Evolutionary conservation across 2,888 invertebrate genomes (phyloP).

Genomic region (Aspidiotus destructor): DNA sequence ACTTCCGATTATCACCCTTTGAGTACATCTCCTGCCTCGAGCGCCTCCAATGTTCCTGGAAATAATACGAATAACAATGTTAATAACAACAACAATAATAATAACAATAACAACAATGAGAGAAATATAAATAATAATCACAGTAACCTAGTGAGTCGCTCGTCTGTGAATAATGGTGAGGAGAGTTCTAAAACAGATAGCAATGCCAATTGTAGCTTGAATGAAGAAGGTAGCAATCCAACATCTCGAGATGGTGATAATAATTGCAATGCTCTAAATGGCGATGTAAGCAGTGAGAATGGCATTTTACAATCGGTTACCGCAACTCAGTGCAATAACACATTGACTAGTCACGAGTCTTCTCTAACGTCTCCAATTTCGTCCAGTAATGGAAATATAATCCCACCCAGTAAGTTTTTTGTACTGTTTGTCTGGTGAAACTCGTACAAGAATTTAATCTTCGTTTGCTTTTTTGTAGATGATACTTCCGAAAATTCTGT

Average conservation of each 20-base stretch:
- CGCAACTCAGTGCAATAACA: conserved; percentile 24
- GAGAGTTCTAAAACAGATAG: neutral
- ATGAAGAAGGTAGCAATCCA: neutral
- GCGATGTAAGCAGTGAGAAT: conserved; percentile 11
- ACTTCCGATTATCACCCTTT: conserved; percentile 44
- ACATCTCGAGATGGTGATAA: conserved; percentile 15
- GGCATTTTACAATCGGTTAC: conserved; percentile 20
- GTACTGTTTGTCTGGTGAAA: neutral
- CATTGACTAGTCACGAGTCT: conserved; percentile 30
- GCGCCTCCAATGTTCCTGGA: conserved; percentile 43
- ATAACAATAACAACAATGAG: conserved; percentile 9
- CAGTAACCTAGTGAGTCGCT: conserved; percentile 1
- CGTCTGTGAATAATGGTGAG: conserved; percentile 2
- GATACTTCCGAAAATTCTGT: conserved; percentile 15
- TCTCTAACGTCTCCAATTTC: conserved; percentile 10
- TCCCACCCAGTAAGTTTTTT: conserved; percentile 14
- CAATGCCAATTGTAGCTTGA: neutral
- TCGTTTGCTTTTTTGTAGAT: neutral
- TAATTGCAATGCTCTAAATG: conserved; percentile 17
- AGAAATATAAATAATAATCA: conserved; percentile 13
- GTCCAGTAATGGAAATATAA: conserved; percentile 17
- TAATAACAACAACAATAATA: conserved; percentile 16
- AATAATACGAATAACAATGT: conserved; percentile 4
- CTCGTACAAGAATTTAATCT: neutral
- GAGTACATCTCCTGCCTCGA: conserved; percentile 42